Base-by-base conservation (phyloP, 1,140 invertebrate genomes). In the Goniozus legneri region DNA sequence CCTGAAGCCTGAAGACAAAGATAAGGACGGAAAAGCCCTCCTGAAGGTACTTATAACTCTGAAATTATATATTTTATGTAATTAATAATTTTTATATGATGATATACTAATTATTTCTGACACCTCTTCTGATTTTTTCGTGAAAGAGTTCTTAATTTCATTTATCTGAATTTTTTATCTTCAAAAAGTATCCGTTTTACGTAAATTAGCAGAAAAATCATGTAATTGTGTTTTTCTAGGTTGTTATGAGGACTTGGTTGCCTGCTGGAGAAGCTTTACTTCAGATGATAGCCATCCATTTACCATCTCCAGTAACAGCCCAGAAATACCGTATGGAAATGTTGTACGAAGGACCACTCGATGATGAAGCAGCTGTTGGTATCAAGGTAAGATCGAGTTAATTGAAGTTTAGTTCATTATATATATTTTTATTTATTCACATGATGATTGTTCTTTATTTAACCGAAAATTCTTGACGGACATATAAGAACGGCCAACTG, bases 211-310 rank as follows among this genome's bases (percentile, higher is more conserved):
- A 19, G 16, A 18, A 34, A 42, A 36, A 3, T 16, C 42, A 33
- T 27, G 8, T 22, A 31, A 35, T 22, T 34, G 24, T 37, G 55
- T 44, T 60, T 50, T 50, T 67, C 6, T 50, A 85, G 83, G 89
- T 95, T 62, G 91, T 99, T 22, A 98, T 99, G 95, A 86, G 95
- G 68, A 93, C 92, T 41, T 99, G 97, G 97, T 80, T 99, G 67
- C 97, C 97, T 48, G 97, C 97, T 79, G 97, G 97, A 65, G 97
- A 99, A 77, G 94, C 97, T 71, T 79, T 99, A 60, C 91, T 99
- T 84, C 95, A 98, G 82, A 99, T 99, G 97, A 99, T 99, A 79
- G 94, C 95, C 74, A 97, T 99, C 71, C 97, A 99, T 75, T 80
- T 99, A 67, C 97, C 97, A 52, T 99, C 97, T 19, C 97, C 97